A percentile compares a stretch with the other conserved stretches of the same genome.
Evolutionary conservation across 2,797 vertebrate species (phyloP).

Genomic region (Ciconia nigra): DNA sequence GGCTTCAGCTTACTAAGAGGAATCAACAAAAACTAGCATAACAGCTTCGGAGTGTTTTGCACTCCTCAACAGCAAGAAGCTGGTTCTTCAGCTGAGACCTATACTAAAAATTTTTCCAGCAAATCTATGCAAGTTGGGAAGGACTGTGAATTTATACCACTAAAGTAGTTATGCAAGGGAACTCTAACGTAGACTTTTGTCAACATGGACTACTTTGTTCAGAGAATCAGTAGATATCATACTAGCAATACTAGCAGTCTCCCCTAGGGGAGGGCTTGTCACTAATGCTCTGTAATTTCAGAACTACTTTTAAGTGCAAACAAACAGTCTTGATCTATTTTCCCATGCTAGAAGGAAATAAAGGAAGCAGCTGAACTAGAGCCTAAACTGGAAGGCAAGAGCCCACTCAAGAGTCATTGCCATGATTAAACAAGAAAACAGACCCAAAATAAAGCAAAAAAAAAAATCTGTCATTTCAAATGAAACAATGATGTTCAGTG

Average conservation of each 20-base stretch:
- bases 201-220: background rate
- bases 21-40: rapidly evolving
- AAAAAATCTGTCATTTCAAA: background rate
- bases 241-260: background rate
- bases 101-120: background rate
- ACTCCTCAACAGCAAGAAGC: background rate
- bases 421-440: background rate
- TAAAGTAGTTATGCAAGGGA: background rate
- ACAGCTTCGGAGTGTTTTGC: background rate
- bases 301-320: background rate
- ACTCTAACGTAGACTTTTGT: background rate
- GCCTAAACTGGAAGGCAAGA: background rate
- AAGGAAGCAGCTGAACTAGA: background rate
- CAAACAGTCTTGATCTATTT: background rate
- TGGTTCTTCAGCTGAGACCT: background rate
- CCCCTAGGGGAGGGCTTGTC: background rate
- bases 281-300: background rate
- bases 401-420: background rate
- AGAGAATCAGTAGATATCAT: background rate
- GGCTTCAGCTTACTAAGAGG: background rate
- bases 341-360: background rate
- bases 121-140: background rate
- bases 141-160: background rate
- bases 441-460: background rate
- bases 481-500: background rate